Conservation (phyloP, 2,113 vertebrate species). For the Sciurus niger region DNA sequence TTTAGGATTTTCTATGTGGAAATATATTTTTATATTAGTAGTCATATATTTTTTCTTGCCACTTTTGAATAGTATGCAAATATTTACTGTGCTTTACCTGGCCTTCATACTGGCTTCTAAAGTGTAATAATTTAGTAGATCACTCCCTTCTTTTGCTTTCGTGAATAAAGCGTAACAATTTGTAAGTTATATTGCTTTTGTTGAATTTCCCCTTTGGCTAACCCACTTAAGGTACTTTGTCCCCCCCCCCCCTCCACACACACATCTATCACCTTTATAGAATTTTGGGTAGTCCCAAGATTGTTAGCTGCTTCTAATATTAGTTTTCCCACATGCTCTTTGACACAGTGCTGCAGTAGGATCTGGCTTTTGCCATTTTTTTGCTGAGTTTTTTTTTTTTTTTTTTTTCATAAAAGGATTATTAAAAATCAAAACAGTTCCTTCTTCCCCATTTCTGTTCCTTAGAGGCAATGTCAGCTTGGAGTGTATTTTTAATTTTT, state of each 20-base stretch:
- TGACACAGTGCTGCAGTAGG: background rate
- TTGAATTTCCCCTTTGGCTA: conserved; percentile 12
- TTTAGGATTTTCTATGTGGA: background rate
- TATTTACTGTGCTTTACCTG: conserved; percentile 25
- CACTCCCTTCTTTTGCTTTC: background rate
- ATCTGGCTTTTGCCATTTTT: background rate
- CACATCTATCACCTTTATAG: background rate
- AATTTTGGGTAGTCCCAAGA: background rate
- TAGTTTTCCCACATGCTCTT: background rate
- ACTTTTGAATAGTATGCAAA: conserved; percentile 24
- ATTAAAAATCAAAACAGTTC: background rate
- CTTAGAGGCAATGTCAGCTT: background rate
- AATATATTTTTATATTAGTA: background rate
- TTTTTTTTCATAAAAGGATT: background rate
- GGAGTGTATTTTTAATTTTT: background rate
- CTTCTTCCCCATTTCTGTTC: background rate
- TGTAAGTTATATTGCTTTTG: background rate
- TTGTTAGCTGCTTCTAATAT: background rate
- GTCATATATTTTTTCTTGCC: background rate
- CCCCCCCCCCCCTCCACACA: too few relatives aligned
- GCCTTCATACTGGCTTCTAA: background rate
- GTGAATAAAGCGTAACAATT: conserved; percentile 4
- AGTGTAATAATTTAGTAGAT: background rate
- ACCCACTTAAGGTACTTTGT: background rate
- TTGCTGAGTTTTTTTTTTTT: background rate